Conservation (phyloP, 2,113 vertebrate species). For the Megaceryle maxima region DNA sequence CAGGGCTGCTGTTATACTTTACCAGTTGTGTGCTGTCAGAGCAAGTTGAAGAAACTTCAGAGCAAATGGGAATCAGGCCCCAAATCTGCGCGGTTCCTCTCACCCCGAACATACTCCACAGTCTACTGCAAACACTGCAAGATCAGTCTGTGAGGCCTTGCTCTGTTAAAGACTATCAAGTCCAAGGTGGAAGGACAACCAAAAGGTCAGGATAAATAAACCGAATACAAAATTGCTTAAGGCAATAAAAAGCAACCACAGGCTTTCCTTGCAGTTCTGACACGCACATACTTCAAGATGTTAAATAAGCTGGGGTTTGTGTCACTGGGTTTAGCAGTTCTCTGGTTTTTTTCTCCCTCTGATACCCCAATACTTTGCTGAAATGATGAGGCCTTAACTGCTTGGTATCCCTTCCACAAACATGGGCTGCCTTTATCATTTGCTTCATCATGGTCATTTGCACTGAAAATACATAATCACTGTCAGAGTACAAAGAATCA, state of each 20-base stretch:
- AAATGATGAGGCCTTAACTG: background rate
- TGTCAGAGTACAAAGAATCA: slow-evolving; percentile 47
- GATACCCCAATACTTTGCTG: background rate
- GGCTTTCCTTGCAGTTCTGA: background rate
- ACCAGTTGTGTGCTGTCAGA: background rate
- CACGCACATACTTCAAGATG: background rate
- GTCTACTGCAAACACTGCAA: background rate
- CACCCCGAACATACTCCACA: fast-evolving
- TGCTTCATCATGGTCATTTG: slow-evolving; percentile 43
- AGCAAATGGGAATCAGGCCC: background rate
- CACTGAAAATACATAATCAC: slow-evolving; percentile 58
- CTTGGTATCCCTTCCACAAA: background rate
- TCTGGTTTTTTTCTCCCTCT: background rate
- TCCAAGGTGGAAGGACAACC: background rate
- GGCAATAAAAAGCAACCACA: background rate
- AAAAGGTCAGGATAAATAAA: slow-evolving; percentile 53
- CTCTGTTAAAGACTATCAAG: background rate
- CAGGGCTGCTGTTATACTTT: background rate
- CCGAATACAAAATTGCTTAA: slow-evolving; percentile 16
- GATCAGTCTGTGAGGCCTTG: background rate
- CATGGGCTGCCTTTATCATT: background rate
- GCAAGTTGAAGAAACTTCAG: background rate
- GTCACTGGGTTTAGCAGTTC: background rate
- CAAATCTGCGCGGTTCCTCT: background rate
- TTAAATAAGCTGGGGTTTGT: background rate